Evolutionary conservation across 2,888 invertebrate species (phyloP), one percentile per base, ranked within the genome.

Genomic region (Tinea trinotella): DNA sequence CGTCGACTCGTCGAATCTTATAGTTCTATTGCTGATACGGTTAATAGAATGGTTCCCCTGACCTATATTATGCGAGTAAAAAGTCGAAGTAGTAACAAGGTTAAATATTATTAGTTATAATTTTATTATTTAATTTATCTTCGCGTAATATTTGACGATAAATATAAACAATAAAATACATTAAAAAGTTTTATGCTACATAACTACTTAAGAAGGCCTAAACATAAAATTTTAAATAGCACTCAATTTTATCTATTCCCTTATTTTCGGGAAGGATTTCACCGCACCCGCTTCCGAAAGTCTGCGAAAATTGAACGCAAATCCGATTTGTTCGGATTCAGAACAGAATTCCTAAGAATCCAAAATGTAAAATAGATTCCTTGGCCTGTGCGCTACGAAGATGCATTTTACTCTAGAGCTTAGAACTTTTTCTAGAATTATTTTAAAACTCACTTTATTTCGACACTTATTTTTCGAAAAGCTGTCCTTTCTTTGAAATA

Each of bases 261-360:
- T 24, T 50, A 70, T 64, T 74, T 78, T 75, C 68, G 64, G 70
- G 68, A 70, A 66, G 72, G 70, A 68, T 72, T 70, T 76, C 65
- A 64, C 65, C 65, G 64, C 48, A 65, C 57, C 59, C 68, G 72
- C 71, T 75, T 70, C 71, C 66, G 68, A 76, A 76, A 79, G 74
- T 79, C 77, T 76, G 70, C 69, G 74, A 76, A 76, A 80, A 83
- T 82, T 80, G 77, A 76, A 80, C 74, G 75, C 71, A 79, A 83
- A 83, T 83, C 80, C 73, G 81, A 83, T 83, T 81, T 81, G 72
- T 71, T 60, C 66, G 69, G 65, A 71, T 73, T 64, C 65, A 60
- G 64, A 61, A 64, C 66, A 65, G 62, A 70, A 72, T 71, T 73
- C 66, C 71, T 48, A 48, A 48, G 20, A 48, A 12, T 19, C 48